Percentiles rank a stretch among this genome's conserved stretches.
Conservation (phyloP, 2,888 invertebrate genomes). For the Netelia fuscicornis region DNA sequence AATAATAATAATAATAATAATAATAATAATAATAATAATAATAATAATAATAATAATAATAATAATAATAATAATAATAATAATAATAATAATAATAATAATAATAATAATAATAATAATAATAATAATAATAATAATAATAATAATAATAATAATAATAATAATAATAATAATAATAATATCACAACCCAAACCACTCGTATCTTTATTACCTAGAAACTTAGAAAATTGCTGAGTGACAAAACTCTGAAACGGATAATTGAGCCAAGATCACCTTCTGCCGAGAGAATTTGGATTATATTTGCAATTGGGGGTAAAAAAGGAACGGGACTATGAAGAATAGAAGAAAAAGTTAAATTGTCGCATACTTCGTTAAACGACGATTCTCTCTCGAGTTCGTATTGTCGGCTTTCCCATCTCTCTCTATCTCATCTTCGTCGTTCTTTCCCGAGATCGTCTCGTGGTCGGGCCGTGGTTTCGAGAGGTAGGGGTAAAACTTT, state of each 20-base stretch:
- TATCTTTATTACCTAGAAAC: neutral
- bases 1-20: neutral
- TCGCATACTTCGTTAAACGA: slow-evolving; percentile 31
- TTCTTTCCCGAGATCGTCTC: slow-evolving; percentile 42
- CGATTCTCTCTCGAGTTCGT: slow-evolving; percentile 8
- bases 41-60: neutral
- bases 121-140: neutral
- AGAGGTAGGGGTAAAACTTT: slow-evolving; percentile 71
- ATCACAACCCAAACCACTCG: too few species aligned
- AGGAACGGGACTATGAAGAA: slow-evolving; percentile 4
- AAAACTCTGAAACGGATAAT: slow-evolving; percentile 53
- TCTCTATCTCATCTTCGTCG: slow-evolving; percentile 32
- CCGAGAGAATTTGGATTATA: slow-evolving; percentile 10
- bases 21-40: neutral
- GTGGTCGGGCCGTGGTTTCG: slow-evolving; percentile 26
- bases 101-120: neutral
- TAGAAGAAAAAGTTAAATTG: slow-evolving; percentile 33
- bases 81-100: neutral
- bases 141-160: neutral
- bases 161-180: neutral
- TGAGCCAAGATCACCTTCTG: slow-evolving; percentile 39
- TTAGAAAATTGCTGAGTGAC: slow-evolving; percentile 30
- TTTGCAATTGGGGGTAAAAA: slow-evolving; percentile 7
- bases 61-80: neutral
- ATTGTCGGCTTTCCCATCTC: slow-evolving; percentile 12